Conservation (phyloP, 1,140 invertebrate species). For the Nautilus pompilius region DNA sequence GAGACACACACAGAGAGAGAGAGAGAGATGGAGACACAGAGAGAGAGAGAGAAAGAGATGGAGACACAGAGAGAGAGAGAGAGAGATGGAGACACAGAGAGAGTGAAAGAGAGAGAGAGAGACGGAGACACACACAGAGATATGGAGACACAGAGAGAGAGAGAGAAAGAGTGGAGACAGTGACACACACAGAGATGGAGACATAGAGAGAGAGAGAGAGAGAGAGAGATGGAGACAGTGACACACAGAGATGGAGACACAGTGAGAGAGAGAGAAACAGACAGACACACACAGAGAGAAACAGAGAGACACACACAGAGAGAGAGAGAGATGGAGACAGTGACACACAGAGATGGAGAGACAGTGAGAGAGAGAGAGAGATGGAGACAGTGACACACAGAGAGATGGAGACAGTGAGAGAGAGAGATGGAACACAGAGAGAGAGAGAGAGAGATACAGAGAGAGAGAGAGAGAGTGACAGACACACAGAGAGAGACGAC, state of each 20-base stretch:
- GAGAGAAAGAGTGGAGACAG: background rate
- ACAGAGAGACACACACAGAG: background rate
- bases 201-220: background rate
- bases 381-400: background rate
- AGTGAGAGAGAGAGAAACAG: background rate
- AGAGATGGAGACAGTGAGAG: background rate
- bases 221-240: no score
- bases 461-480: background rate
- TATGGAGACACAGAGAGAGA: background rate
- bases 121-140: background rate
- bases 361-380: background rate
- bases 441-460: background rate
- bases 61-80: background rate
- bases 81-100: background rate
- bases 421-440: background rate
- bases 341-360: background rate
- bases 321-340: background rate
- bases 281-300: background rate
- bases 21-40: background rate
- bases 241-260: background rate
- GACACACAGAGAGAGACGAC: background rate
- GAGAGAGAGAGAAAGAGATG: background rate
- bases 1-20: background rate
- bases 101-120: background rate
- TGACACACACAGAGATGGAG: background rate